Conservation (phyloP, 2,797 vertebrate species). For the Spondyliosoma cantharus region DNA sequence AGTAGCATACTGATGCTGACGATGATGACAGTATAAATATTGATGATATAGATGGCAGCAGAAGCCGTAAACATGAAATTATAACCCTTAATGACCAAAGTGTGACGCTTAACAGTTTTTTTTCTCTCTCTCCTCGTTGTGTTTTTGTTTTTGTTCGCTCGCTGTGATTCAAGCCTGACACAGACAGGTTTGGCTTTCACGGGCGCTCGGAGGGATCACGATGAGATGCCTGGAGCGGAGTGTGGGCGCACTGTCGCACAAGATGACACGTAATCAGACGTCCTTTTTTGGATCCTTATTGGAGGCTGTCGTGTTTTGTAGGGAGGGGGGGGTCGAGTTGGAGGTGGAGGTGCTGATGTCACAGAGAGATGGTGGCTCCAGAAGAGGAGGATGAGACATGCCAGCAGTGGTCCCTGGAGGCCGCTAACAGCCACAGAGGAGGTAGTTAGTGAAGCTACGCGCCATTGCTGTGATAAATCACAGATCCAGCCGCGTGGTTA, state of each 20-base stretch:
- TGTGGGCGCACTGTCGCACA: constrained; percentile 68
- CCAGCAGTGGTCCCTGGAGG: constrained; percentile 40
- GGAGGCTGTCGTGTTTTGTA: constrained; percentile 55
- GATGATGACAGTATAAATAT: constrained; percentile 68
- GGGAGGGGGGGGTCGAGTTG: neutral
- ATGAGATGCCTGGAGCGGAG: constrained; percentile 65
- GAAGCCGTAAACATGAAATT: constrained; percentile 58
- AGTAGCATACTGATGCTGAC: constrained; percentile 63
- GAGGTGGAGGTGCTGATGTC: constrained; percentile 49
- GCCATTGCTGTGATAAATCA: constrained; percentile 69
- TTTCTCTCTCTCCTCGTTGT: constrained; percentile 30
- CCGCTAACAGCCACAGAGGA: constrained; percentile 40
- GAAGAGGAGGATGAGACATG: constrained; percentile 38
- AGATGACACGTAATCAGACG: constrained; percentile 55
- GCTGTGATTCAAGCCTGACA: constrained; percentile 61
- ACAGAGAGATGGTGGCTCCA: constrained; percentile 50
- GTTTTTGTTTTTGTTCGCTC: constrained; percentile 21
- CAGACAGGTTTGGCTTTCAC: constrained; percentile 65
- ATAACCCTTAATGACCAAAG: constrained; percentile 60
- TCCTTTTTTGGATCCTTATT: constrained; percentile 39
- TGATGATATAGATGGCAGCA: constrained; percentile 64
- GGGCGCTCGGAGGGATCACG: constrained; percentile 48
- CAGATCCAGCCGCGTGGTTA: constrained; percentile 46
- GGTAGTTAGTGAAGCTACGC: constrained; percentile 53
- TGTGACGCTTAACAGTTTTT: constrained; percentile 57